Conservation (phyloP, 2,113 vertebrate genomes). For the Salminus brasiliensis region DNA sequence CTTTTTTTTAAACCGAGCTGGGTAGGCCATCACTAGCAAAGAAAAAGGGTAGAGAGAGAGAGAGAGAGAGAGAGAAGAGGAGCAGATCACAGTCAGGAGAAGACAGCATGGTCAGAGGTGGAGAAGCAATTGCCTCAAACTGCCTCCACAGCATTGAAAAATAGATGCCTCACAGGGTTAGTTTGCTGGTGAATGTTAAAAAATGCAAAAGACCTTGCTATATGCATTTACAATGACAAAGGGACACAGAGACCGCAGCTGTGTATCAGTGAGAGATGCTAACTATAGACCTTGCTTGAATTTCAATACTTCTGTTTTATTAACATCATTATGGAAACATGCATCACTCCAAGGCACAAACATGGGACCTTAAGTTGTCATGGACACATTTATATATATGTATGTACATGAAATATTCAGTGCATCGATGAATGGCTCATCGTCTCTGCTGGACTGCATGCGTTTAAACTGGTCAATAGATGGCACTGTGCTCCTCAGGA, state of each 20-base stretch:
- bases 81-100: slow-evolving; percentile 5
- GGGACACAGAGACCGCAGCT: slow-evolving; percentile 8
- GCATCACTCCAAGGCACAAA: not conserved
- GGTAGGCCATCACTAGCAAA: slow-evolving; percentile 36
- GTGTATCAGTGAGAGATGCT: not conserved
- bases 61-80: slow-evolving; percentile 23
- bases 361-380: not conserved
- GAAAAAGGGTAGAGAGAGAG: not conserved
- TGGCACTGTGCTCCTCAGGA: slow-evolving; percentile 18
- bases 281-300: slow-evolving; percentile 7
- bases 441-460: not conserved
- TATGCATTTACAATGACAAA: slow-evolving; percentile 16
- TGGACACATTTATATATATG: not conserved
- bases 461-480: not conserved
- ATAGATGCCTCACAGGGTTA: slow-evolving; percentile 15
- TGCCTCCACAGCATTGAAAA: slow-evolving; percentile 28
- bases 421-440: not conserved
- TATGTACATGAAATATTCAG: not conserved
- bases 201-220: slow-evolving; percentile 34
- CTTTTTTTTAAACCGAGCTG: slow-evolving; percentile 70
- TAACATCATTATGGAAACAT: not conserved
- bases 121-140: slow-evolving; percentile 16
- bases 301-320: slow-evolving; percentile 15
- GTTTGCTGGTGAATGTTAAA: slow-evolving; percentile 18
- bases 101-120: slow-evolving; percentile 22